phyloP scores from a whole-genome alignment of 2,797 vertebrate genomes.

The Clarias fuscus region DNA sequence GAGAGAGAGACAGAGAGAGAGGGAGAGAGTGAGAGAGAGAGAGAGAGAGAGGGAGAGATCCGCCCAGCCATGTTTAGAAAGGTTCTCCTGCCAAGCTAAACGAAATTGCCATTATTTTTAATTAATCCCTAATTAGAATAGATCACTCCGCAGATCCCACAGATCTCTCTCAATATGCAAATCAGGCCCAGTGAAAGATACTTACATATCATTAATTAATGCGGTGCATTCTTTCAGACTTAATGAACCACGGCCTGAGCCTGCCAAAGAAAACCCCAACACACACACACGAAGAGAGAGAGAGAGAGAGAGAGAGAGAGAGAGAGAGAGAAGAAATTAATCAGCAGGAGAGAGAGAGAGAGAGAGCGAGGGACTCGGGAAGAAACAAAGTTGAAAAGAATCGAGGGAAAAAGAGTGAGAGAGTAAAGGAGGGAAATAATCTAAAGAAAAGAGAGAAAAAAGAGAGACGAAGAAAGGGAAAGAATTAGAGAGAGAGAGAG shows the following conservation, averaged over 20 bases:
- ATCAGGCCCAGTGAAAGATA: conserved; percentile 99
- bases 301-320: conserved; percentile 26
- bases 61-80: conserved; percentile 53
- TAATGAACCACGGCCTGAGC: conserved; percentile 95
- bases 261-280: conserved; percentile 83
- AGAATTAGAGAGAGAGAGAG: not conserved
- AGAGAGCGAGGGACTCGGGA: not conserved
- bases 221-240: conserved; percentile 97
- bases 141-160: conserved; percentile 99
- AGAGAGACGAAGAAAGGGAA: no score
- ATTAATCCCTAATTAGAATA: conserved; percentile 99
- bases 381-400: not conserved
- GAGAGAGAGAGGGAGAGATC: conserved; percentile 34
- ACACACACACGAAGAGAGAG: conserved; percentile 39
- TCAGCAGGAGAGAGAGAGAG: conserved; percentile 4
- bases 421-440: no score
- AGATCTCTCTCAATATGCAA: conserved; percentile 99
- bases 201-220: conserved; percentile 99
- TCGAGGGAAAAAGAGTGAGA: no score
- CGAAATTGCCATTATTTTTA: conserved; percentile 99
- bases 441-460: no score
- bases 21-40: conserved; percentile 27
- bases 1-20: conserved; percentile 1
- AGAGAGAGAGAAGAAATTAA: not conserved
- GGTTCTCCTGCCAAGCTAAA: conserved; percentile 91